Conservation (phyloP, 2,888 invertebrate genomes). For the Tetragnatha montana region DNA sequence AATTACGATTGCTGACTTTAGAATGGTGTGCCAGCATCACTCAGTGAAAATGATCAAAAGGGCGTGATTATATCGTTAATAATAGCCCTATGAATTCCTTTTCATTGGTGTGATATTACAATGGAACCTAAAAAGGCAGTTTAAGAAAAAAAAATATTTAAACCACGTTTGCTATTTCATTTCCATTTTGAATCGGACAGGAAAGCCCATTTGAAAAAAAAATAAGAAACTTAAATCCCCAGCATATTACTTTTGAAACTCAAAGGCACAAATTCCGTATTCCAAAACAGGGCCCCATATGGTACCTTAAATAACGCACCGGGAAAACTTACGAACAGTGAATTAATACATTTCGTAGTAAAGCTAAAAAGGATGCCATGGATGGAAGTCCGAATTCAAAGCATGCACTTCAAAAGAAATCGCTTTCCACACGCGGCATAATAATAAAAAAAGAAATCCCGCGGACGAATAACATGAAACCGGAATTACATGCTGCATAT, state of each 20-base stretch:
- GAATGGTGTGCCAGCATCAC: too few relatives aligned
- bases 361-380: neutral
- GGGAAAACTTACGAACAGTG: neutral
- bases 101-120: too few relatives aligned
- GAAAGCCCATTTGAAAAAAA: too few relatives aligned
- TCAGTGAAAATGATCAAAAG: too few relatives aligned
- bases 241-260: neutral
- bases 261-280: neutral
- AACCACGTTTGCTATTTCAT: too few relatives aligned
- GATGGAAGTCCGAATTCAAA: slow-evolving; percentile 2
- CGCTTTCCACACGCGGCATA: neutral
- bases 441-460: neutral
- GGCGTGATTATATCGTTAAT: too few relatives aligned
- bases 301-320: neutral
- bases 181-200: too few relatives aligned
- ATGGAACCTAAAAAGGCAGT: too few relatives aligned
- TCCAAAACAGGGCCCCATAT: neutral
- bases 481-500: slow-evolving; percentile 11
- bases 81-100: too few relatives aligned
- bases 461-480: slow-evolving; percentile 40
- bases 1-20: too few relatives aligned
- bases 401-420: slow-evolving; percentile 3
- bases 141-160: too few relatives aligned
- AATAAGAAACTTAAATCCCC: neutral
- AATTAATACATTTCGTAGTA: neutral